Base-by-base conservation (phyloP, 2,888 invertebrate genomes). In the Diploptera punctata region DNA sequence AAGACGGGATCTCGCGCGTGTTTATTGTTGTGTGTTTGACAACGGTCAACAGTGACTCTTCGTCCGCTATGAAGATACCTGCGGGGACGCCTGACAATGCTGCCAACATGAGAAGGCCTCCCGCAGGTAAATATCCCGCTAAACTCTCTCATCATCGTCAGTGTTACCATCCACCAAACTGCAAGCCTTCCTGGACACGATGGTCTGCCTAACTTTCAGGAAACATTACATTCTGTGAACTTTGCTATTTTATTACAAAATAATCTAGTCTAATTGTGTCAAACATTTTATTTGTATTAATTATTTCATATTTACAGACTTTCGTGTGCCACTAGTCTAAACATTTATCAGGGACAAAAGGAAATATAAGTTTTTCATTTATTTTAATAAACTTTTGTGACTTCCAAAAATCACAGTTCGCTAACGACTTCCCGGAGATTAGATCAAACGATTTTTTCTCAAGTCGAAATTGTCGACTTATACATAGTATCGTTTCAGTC, bases 81-180 rank as follows among this genome's bases (percentile, higher is more conserved):
- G 1, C 26, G 26, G 29, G 54, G 5, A 54, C 21, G 3, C 54
- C 24, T 21, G n/a, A 54, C 54, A 54, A 57, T 57, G 57, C 31
- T 57, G 26, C 13, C 57, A 57, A 19, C 57, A 57, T 57, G 57
- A 57, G 26, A 29, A 29, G 31, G 29, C 16, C 13, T 0, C n/a
- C 29, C 31, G 57, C 57, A 29, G 57, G 57, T 3, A 57, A 57
- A 1, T 26, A n/a, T n/a, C 57, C 57, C 4, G 21, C 57, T 21
- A 57, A 57, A 57, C 57, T 57, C 2, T 57, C 2, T 29, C 57
- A 57, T 9, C 29, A 31, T 16, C 57, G 57, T 10, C 57, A 57
- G 57, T 29, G 57, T 57, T 57, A 57, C 31, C 57, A 57, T n/a
- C 57, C 57, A 13, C 57, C 57, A 31, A 57, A 57, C 29, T 57